These are phyloP conservation scores for Melanchra persicariae DNA, from an alignment of 2,888 invertebrate genomes.

Conservation along the genomic window DNA sequence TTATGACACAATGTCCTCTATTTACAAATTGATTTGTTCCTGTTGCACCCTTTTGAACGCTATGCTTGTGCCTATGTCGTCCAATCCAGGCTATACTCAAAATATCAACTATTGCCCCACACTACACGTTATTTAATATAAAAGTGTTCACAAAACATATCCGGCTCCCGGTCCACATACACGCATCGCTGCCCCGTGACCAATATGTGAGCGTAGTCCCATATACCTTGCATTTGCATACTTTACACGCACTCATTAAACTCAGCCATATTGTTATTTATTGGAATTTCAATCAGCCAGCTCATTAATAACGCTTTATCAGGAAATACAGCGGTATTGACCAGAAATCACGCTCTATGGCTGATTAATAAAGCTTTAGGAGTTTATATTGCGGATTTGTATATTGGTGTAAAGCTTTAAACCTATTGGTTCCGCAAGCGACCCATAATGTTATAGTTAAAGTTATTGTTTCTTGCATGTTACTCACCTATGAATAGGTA, in stretches of 20 bases:
- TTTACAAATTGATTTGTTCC: too few relatives aligned
- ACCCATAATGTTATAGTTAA: too few relatives aligned
- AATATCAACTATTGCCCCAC: too few relatives aligned
- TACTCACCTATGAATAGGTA: background rate
- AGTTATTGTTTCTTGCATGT: background rate
- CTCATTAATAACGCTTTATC: slow-evolving; percentile 48
- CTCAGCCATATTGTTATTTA: slow-evolving; percentile 54
- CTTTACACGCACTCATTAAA: slow-evolving; percentile 72
- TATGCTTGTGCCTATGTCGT: too few relatives aligned
- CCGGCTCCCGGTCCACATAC: slow-evolving; percentile 67
- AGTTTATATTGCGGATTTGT: background rate
- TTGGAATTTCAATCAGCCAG: slow-evolving; percentile 64
- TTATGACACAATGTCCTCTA: too few relatives aligned
- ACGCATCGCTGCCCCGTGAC: slow-evolving; percentile 81
- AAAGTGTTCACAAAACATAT: background rate
- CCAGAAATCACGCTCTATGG: slow-evolving; percentile 9
- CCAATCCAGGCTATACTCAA: too few relatives aligned
- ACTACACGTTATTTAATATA: background rate
- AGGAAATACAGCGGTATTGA: slow-evolving; percentile 32
- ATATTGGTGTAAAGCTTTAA: background rate
- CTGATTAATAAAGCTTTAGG: slow-evolving; percentile 11
- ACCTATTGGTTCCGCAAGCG: too few relatives aligned
- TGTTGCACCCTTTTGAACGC: too few relatives aligned
- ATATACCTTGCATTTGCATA: slow-evolving; percentile 83
- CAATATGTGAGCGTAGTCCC: slow-evolving; percentile 78